Evolutionary conservation across 2,113 vertebrate species (phyloP).

Genomic region (Cnemophilus loriae): DNA sequence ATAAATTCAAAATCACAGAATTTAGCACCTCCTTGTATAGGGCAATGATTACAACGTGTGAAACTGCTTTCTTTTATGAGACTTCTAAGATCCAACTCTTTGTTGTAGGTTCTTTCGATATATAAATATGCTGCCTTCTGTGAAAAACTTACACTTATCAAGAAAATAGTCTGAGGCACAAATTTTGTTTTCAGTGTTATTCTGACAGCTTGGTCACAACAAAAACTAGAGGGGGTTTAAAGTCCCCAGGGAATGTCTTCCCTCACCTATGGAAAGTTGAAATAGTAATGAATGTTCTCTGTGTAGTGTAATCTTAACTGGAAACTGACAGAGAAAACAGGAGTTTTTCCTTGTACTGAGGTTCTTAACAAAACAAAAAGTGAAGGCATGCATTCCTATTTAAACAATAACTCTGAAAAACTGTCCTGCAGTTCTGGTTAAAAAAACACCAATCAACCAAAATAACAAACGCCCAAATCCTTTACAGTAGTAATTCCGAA

Average conservation of each 20-base stretch:
- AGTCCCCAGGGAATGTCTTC: not conserved
- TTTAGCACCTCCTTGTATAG: not conserved
- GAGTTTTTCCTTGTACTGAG: not conserved
- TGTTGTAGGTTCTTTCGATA: not conserved
- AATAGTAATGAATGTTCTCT: not conserved
- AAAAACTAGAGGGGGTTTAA: not conserved
- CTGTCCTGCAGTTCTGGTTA: not conserved
- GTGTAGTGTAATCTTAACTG: not conserved
- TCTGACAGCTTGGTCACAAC: not conserved
- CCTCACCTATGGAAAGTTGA: not conserved
- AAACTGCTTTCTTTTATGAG: not conserved
- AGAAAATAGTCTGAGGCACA: not conserved
- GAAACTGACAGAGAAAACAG: not conserved
- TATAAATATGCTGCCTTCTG: not conserved
- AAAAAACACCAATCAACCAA: not conserved
- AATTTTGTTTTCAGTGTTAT: not conserved
- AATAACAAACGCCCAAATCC: not conserved
- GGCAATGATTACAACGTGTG: not conserved
- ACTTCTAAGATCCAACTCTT: not conserved
- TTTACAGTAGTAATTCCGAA: not conserved
- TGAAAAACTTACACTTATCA: not conserved
- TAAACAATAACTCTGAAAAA: not conserved
- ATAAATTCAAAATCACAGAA: not conserved
- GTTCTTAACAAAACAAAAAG: not conserved
- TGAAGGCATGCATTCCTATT: not conserved